Conservation (phyloP, 2,797 vertebrate genomes). For the Cynodonichthys magdalenae region DNA sequence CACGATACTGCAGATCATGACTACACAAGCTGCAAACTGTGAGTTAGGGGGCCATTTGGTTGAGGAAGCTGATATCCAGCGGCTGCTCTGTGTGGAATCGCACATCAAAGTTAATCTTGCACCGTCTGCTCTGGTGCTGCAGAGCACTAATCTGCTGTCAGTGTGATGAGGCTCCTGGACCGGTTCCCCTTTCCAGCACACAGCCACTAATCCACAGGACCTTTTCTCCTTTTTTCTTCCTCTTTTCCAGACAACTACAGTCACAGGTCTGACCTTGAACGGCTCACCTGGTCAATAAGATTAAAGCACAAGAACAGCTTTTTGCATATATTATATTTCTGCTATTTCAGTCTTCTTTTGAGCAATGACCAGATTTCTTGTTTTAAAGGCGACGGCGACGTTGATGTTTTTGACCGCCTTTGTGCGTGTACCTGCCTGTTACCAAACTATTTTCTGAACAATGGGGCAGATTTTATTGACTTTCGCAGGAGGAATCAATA, state of each 20-base stretch:
- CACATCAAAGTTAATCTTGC: slow-evolving; percentile 81
- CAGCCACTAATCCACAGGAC: slow-evolving; percentile 62
- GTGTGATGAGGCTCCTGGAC: slow-evolving; percentile 78
- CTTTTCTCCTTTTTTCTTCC: slow-evolving; percentile 45
- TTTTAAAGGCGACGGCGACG: too few relatives aligned
- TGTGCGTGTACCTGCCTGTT: too few relatives aligned
- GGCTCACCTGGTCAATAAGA: slow-evolving; percentile 25
- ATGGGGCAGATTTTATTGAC: too few relatives aligned
- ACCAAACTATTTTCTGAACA: too few relatives aligned
- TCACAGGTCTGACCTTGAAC: slow-evolving; percentile 50
- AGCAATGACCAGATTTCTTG: too few relatives aligned
- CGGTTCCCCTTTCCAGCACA: slow-evolving; percentile 61
- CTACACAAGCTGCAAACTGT: slow-evolving; percentile 54
- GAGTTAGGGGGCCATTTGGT: slow-evolving; percentile 70
- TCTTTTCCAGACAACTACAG: slow-evolving; percentile 54
- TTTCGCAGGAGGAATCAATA: too few relatives aligned
- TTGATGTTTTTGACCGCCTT: not conserved
- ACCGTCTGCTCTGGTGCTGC: slow-evolving; percentile 70
- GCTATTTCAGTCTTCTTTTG: not conserved
- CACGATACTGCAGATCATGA: slow-evolving; percentile 49
- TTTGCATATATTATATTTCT: slow-evolving; percentile 6
- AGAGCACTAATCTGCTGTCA: slow-evolving; percentile 80
- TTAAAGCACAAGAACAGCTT: slow-evolving; percentile 9
- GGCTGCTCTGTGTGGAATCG: slow-evolving; percentile 75
- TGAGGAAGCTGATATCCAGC: slow-evolving; percentile 72